A percentile compares a stretch with the other conserved stretches of the same genome.
These are phyloP conservation scores for Huso huso DNA, from an alignment of 2,797 vertebrate species.

Conservation along the genomic window DNA sequence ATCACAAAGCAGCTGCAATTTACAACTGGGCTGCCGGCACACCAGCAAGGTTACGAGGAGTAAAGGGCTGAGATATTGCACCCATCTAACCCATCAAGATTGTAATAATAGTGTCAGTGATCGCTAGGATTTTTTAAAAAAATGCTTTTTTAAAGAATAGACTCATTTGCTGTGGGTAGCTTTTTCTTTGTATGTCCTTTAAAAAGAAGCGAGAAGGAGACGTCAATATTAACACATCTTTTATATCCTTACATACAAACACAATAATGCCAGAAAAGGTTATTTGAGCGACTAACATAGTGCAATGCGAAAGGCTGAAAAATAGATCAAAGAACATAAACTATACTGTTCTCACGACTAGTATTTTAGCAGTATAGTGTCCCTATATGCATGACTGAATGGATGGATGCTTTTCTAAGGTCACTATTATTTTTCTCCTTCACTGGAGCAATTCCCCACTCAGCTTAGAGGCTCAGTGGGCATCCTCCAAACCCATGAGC, in stretches of 20 bases:
- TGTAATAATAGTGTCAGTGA: neutral
- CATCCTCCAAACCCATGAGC: no score
- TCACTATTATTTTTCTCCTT: no score
- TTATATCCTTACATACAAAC: neutral
- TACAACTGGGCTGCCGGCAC: neutral
- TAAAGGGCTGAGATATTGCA: neutral
- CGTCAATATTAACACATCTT: neutral
- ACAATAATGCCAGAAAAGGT: no score
- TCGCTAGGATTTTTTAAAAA: neutral
- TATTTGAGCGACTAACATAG: no score
- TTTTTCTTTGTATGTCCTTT: neutral
- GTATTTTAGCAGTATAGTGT: neutral
- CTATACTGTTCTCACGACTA: neutral
- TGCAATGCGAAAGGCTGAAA: no score
- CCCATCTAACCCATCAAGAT: conserved; percentile 1
- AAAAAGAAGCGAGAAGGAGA: neutral
- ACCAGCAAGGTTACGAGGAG: neutral
- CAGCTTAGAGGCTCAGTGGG: no score
- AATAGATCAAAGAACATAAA: no score
- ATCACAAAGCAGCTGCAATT: neutral
- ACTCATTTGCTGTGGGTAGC: neutral
- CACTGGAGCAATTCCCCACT: no score
- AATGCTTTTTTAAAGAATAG: neutral
- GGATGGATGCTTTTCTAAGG: no score
- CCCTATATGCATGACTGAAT: no score